Base-by-base conservation (phyloP, 2,888 invertebrate genomes). In the Lordiphosa andalusiaca region DNA sequence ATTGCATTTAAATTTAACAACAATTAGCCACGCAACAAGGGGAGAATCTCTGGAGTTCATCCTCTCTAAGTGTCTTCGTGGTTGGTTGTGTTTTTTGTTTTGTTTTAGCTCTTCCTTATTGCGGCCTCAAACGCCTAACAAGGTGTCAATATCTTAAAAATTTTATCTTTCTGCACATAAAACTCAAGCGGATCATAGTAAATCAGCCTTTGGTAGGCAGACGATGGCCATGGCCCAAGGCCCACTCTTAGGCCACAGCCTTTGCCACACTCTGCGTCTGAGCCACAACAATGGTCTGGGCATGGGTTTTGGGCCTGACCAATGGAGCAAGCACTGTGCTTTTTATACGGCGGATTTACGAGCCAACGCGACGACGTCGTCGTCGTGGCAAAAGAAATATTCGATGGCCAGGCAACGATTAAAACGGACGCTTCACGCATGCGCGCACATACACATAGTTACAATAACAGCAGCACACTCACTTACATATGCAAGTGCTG, bases 91-190 rank as follows among this genome's bases (percentile, higher is more conserved):
- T 30, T 40, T 54, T 21, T 38, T n/a, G 16, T n/a, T 51, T 19
- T 30, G 13, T 16, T 40, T 13, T 21, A 10, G 60, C 35, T 66
- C 64, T 68, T 72, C 54, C 57, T 67, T 51, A 60, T 63, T 55
- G 62, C 53, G 46, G 55, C 13, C 53, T 80, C 85, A 78, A 84
- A 85, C 67, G 81, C 82, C 80, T 86, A 86, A 86, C 86, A 86
- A 86, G 87, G 86, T 86, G 86, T 87, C 87, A 86, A 86, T 86
- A 86, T 86, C 86, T 86, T 74, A 76, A 75, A 85, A 83, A 82
- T 83, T 78, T 85, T 85, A 85, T 84, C 87, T 83, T 74, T 77
- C 77, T 77, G 86, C 86, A 73, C 78, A 81, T 85, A 87, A 78
- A 87, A 85, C 87, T 86, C 80, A 78, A 80, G 85, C 82, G 84